phyloP scores from a whole-genome alignment of 2,113 vertebrate species.

The Ciconia boyciana region DNA sequence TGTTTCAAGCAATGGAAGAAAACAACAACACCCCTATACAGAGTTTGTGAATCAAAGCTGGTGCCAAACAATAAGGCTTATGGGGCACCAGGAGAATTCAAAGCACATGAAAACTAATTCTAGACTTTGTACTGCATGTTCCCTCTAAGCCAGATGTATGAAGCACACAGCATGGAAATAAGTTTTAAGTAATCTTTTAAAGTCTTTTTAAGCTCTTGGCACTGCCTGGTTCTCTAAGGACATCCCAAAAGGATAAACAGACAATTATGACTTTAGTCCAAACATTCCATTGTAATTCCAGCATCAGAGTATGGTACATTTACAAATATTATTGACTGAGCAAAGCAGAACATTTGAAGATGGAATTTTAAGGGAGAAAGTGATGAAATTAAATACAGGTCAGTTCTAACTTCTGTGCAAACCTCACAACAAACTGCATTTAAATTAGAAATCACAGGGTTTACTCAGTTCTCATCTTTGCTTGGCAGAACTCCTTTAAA shows the following conservation, averaged over 20 bases:
- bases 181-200: slow-evolving; percentile 42
- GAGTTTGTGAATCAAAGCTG: not conserved
- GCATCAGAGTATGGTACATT: slow-evolving; percentile 12
- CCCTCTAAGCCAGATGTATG: slow-evolving; percentile 10
- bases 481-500: not conserved
- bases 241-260: slow-evolving; percentile 55
- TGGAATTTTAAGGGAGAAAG: not conserved
- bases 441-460: not conserved
- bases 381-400: not conserved
- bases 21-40: not conserved
- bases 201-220: slow-evolving; percentile 57
- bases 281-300: slow-evolving; percentile 58
- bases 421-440: not conserved
- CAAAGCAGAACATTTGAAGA: not conserved
- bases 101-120: slow-evolving; percentile 39
- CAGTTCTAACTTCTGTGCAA: not conserved
- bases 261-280: slow-evolving; percentile 43
- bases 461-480: not conserved
- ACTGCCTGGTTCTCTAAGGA: slow-evolving; percentile 28
- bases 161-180: slow-evolving; percentile 42
- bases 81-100: slow-evolving; percentile 29
- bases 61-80: slow-evolving; percentile 19
- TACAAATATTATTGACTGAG: slow-evolving; percentile 15
- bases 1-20: not conserved
- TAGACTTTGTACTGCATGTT: slow-evolving; percentile 16